Evolutionary conservation across 2,113 vertebrate species (phyloP).

Genomic region (Forbesichthys papilliferus): DNA sequence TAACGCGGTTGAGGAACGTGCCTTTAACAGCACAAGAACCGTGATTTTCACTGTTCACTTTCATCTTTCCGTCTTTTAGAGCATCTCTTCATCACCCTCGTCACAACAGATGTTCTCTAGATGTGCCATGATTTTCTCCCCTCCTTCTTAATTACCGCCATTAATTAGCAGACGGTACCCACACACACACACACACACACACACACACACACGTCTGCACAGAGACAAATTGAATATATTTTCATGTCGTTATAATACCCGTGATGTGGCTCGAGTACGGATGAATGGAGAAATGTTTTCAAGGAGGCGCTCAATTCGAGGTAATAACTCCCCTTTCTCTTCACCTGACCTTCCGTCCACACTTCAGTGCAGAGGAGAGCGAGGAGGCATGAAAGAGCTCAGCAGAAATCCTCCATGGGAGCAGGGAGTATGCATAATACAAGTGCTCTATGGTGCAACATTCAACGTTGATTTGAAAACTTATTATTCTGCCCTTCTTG

Average conservation of each 20-base stretch:
- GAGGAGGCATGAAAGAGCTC: conserved; percentile 2
- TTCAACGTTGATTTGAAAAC: conserved; percentile 5
- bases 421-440: neutral
- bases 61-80: neutral
- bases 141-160: conserved; percentile 72
- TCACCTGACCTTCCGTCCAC: neutral
- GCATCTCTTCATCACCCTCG: conserved; percentile 8
- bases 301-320: conserved; percentile 12
- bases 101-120: conserved; percentile 62
- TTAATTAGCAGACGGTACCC: conserved; percentile 69
- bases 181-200: conserved; percentile 12
- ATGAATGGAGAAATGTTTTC: conserved; percentile 12
- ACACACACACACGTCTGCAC: conserved; percentile 2
- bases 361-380: neutral
- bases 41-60: neutral
- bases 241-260: neutral
- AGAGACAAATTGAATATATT: neutral
- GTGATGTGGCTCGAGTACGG: conserved; percentile 1
- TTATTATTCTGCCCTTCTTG: conserved; percentile 6
- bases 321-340: conserved; percentile 11
- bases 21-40: neutral
- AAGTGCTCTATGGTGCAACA: neutral
- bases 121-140: conserved; percentile 63
- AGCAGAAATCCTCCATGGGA: conserved; percentile 19
- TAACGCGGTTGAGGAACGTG: neutral